Base-by-base conservation (phyloP, 2,888 invertebrate genomes). In the Nudaria mundana region DNA sequence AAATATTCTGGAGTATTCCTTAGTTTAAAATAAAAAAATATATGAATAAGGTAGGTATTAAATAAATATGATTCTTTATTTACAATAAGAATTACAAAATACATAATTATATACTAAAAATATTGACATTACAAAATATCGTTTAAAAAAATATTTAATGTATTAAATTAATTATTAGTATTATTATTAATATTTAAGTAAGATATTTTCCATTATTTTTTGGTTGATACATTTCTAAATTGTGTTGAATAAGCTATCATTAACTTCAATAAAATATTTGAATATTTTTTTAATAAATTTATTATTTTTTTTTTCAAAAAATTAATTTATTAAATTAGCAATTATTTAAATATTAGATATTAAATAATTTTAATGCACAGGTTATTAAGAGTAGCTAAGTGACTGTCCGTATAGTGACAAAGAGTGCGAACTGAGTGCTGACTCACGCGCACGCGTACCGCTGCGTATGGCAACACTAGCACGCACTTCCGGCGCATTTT, bases 391-490 rank as follows among this genome's bases (percentile, higher is more conserved):
- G 20, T 35, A 30, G 35, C 36, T 36, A 41, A 29, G 30, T 22
- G 35, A 35, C 24, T 32, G 22, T 25, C 24, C 32, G 22, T 25
- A 13, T 12, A 37, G 26, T 33, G 37, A 18, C 38, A 38, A 12
- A 7, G 11, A 38, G 30, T 22, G 42, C 30, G 41, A 41, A 41
- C 29, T 10, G 42, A 45, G 12, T 44, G 30, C 37, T 30, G 29
- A 52, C 53, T 31, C 30, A 40, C 48, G 76, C 74, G 84, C 77
- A 71, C 65, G 51, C 52, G 64, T 61, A 61, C 72, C 76, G 76
- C 75, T 59, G 77, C 81, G 78, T 72, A 63, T 84, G 81, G 82
- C 79, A 82, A 77, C 82, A 80, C 76, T 74, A 56, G 26, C 60
- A 74, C 63, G 52, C 68, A 77, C 64, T 71, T 79, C 74, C 71